Percentiles rank a stretch among this genome's conserved stretches.
phyloP scores from a whole-genome alignment of 2,113 vertebrate genomes.

The Sylvietta virens region DNA sequence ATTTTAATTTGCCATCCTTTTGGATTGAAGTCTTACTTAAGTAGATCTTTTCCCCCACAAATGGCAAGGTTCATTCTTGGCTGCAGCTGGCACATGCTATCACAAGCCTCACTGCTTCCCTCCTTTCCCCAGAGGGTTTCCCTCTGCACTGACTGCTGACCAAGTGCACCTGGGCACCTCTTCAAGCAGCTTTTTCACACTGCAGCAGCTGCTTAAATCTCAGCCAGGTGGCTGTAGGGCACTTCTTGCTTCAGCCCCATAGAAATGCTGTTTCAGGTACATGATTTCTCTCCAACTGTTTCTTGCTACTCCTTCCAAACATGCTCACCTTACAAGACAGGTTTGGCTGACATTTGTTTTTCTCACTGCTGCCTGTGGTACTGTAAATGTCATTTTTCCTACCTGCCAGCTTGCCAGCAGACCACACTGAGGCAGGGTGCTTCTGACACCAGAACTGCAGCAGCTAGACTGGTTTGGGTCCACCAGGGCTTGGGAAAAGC shows the following conservation, averaged over 20 bases:
- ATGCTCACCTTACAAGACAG: not conserved
- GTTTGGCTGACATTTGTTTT: not conserved
- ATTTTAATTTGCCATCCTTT: not conserved
- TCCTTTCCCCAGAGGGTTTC: not conserved
- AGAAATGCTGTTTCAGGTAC: not conserved
- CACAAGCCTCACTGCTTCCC: not conserved
- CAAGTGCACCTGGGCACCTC: not conserved
- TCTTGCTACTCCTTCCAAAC: not conserved
- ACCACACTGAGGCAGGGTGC: not conserved
- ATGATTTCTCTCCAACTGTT: not conserved
- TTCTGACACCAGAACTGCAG: not conserved
- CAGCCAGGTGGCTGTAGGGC: not conserved
- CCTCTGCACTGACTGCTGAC: not conserved
- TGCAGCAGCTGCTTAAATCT: not conserved
- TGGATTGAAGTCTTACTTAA: not conserved
- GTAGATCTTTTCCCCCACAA: not conserved
- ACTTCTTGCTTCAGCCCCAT: not conserved
- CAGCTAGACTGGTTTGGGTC: not conserved
- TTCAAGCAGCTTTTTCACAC: not conserved
- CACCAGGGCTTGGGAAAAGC: not conserved
- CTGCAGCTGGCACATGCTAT: not conserved
- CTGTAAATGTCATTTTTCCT: not conserved
- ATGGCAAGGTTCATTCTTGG: not conserved
- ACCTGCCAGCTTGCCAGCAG: not conserved
- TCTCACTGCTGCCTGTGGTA: not conserved